Percentiles rank a stretch among this genome's conserved stretches.
Conservation (phyloP, 64 coral and sea anemone genomes). For the Stylophora pistillata region DNA sequence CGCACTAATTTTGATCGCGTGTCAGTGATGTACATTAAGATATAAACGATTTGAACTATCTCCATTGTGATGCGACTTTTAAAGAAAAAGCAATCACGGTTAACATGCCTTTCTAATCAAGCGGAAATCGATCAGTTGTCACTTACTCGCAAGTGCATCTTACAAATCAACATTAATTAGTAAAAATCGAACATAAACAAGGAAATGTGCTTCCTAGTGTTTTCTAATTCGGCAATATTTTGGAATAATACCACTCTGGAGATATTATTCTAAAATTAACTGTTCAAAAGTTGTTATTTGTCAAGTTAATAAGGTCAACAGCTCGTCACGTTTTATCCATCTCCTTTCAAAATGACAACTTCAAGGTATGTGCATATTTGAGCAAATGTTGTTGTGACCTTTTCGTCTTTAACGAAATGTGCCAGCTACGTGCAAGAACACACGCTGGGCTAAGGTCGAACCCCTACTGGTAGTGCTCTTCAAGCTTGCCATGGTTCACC, state of each 20-base stretch:
- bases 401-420: background rate
- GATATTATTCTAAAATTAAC: background rate
- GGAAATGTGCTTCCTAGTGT: background rate
- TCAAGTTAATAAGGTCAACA: background rate
- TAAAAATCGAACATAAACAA: background rate
- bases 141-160: background rate
- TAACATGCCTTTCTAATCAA: background rate
- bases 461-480: background rate
- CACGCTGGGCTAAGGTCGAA: background rate
- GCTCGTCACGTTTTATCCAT: background rate
- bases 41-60: background rate
- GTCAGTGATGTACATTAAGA: background rate
- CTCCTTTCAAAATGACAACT: background rate
- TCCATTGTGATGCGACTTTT: background rate
- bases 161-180: constrained; percentile 4
- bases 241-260: background rate
- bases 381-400: constrained; percentile 14
- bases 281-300: background rate
- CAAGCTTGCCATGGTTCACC: background rate
- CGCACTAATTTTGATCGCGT: background rate
- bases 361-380: background rate
- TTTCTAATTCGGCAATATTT: background rate
- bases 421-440: background rate
- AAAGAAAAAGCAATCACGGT: background rate
- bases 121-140: constrained; percentile 8